These are phyloP conservation scores for Ctenochaetus hawaiiensis DNA, from an alignment of 2,797 vertebrate genomes.

Conservation along the genomic window DNA sequence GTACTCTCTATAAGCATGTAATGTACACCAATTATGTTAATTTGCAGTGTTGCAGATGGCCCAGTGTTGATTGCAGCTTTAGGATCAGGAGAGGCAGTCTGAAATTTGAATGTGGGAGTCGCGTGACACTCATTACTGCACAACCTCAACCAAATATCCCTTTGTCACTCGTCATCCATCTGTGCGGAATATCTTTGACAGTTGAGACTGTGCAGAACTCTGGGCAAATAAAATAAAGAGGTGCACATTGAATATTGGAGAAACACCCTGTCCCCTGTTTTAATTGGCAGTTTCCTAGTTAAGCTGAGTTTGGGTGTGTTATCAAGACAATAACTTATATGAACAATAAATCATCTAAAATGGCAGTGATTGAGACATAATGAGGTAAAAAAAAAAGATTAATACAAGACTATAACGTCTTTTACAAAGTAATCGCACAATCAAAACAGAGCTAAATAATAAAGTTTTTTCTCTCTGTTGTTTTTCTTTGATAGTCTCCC, in stretches of 20 bases:
- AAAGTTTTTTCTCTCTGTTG: slow-evolving; percentile 9
- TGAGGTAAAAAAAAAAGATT: slow-evolving; percentile 1
- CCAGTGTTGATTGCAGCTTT: slow-evolving; percentile 87
- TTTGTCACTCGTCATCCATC: slow-evolving; percentile 82
- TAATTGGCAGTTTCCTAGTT: slow-evolving; percentile 76
- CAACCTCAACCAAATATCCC: slow-evolving; percentile 80
- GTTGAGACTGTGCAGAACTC: slow-evolving; percentile 70
- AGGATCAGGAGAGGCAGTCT: slow-evolving; percentile 79
- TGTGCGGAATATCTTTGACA: slow-evolving; percentile 81
- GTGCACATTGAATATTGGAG: slow-evolving; percentile 59
- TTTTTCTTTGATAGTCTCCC: slow-evolving; percentile 61
- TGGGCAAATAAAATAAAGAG: slow-evolving; percentile 65
- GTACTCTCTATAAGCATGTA: slow-evolving; percentile 85
- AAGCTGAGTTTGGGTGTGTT: slow-evolving; percentile 70
- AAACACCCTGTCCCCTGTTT: slow-evolving; percentile 65
- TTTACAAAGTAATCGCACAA: slow-evolving; percentile 11
- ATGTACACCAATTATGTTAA: slow-evolving; percentile 89
- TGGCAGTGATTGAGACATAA: slow-evolving; percentile 49
- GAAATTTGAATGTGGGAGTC: slow-evolving; percentile 77
- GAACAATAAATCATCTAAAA: slow-evolving; percentile 59
- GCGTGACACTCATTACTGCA: slow-evolving; percentile 83
- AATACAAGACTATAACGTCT: slow-evolving; percentile 19
- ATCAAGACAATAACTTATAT: slow-evolving; percentile 56
- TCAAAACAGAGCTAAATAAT: slow-evolving; percentile 11
- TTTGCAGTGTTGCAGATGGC: slow-evolving; percentile 87